Evolutionary conservation across 2,797 vertebrate species (phyloP).

Genomic region (Anguilla obscura): DNA sequence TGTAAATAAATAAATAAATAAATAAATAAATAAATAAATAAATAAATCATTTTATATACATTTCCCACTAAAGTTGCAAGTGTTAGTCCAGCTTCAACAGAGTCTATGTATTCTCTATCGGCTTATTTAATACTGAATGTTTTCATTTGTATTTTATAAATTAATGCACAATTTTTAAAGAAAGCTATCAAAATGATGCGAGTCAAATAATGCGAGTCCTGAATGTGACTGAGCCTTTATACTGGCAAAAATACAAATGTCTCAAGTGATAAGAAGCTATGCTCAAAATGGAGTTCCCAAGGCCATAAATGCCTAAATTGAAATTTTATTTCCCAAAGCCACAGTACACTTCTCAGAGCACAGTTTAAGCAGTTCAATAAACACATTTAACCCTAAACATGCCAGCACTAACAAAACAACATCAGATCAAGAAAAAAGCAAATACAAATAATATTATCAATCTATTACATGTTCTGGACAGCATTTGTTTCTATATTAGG

Average conservation of each 20-base stretch:
- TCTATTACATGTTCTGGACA: not conserved
- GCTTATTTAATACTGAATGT: not conserved
- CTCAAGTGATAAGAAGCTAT: constrained; percentile 34
- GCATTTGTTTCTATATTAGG: not conserved
- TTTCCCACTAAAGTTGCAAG: not conserved
- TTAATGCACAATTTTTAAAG: not conserved
- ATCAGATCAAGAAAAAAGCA: not conserved
- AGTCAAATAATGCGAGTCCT: not conserved
- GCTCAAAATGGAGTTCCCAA: constrained; percentile 46
- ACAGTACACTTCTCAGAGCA: constrained; percentile 44
- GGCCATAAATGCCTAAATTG: constrained; percentile 46
- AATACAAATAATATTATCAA: not conserved
- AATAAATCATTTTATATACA: not conserved
- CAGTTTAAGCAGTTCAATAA: constrained; percentile 29
- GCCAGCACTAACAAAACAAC: not conserved
- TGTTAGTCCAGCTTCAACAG: not conserved
- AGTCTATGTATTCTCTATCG: not conserved
- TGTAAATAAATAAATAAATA: too few relatives aligned
- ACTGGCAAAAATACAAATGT: constrained; percentile 47
- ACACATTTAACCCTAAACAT: constrained; percentile 1
- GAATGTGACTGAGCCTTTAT: constrained; percentile 27
- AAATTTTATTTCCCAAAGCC: constrained; percentile 55
- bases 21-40: not conserved
- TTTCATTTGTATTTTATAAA: not conserved
- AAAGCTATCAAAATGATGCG: not conserved